These are phyloP conservation scores for Enteromius anoplus DNA, from an alignment of 2,797 vertebrate genomes.

Conservation along the genomic window DNA sequence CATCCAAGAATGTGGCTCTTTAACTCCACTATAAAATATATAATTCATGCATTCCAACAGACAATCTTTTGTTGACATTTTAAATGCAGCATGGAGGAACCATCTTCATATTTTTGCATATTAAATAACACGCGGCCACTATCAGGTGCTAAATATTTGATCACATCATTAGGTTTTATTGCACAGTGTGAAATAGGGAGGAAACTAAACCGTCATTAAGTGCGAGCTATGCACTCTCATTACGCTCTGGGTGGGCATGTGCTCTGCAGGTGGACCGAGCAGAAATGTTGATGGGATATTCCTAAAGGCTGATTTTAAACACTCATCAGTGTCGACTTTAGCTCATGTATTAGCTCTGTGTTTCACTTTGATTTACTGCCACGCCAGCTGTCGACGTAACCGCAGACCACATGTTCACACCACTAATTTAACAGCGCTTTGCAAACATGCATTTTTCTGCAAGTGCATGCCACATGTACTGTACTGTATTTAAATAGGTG, in stretches of 20 bases:
- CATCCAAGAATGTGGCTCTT: slow-evolving; percentile 3
- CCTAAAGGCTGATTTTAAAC: slow-evolving; percentile 71
- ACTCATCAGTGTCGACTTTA: slow-evolving; percentile 70
- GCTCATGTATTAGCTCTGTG: slow-evolving; percentile 61
- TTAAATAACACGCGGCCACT: slow-evolving; percentile 14
- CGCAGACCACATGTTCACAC: slow-evolving; percentile 54
- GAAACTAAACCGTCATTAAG: slow-evolving; percentile 39
- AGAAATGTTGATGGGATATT: slow-evolving; percentile 60
- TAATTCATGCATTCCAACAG: slow-evolving; percentile 2
- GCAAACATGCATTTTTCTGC: slow-evolving; percentile 58
- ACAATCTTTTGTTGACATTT: slow-evolving; percentile 24
- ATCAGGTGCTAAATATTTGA: slow-evolving; percentile 56
- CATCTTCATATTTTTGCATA: slow-evolving; percentile 21
- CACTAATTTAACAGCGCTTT: slow-evolving; percentile 56
- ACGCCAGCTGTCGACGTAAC: slow-evolving; percentile 53
- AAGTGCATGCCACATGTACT: slow-evolving; percentile 15
- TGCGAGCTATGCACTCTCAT: slow-evolving; percentile 52
- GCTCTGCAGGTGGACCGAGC: slow-evolving; percentile 59
- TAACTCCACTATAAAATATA: not conserved
- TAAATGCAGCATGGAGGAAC: slow-evolving; percentile 26
- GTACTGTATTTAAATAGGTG: slow-evolving; percentile 9
- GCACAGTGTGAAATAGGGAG: slow-evolving; percentile 40
- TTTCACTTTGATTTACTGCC: slow-evolving; percentile 70
- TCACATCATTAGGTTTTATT: slow-evolving; percentile 57
- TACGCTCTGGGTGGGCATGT: slow-evolving; percentile 71